Evolutionary conservation across 2,113 vertebrate species (phyloP).

Genomic region (Serilophus lunatus): DNA sequence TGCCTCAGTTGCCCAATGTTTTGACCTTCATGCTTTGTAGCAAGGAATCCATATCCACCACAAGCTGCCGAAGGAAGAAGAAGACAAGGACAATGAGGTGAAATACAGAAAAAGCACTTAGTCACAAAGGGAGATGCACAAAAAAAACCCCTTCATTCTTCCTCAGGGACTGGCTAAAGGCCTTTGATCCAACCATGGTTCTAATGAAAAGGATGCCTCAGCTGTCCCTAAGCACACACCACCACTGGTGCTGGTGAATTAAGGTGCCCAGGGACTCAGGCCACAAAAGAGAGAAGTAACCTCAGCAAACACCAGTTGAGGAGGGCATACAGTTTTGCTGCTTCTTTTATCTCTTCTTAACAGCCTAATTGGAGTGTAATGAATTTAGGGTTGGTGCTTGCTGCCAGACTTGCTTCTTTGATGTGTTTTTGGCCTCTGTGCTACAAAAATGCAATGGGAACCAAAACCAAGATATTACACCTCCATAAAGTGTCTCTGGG

Average conservation of each 20-base stretch:
- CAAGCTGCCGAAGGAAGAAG: neutral
- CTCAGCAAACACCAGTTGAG: conserved; percentile 37
- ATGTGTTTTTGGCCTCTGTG: conserved; percentile 61
- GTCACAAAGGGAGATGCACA: neutral
- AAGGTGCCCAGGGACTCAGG: neutral
- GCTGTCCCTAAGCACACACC: neutral
- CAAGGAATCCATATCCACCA: neutral
- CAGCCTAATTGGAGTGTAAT: conserved; percentile 59
- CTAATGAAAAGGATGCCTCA: neutral
- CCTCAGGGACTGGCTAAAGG: neutral
- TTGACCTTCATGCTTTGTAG: neutral
- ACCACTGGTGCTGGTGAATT: neutral
- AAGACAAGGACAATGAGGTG: neutral
- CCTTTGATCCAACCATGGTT: neutral
- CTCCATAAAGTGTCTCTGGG: conserved; percentile 68
- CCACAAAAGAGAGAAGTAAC: conserved; percentile 57
- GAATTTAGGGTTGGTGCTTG: conserved; percentile 19
- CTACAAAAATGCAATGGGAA: conserved; percentile 54
- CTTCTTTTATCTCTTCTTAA: conserved; percentile 67
- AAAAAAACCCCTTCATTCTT: neutral
- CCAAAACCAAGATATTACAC: conserved; percentile 65
- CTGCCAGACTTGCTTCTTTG: conserved; percentile 50
- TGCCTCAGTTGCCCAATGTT: neutral
- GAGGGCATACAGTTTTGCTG: conserved; percentile 38
- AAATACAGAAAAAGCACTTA: neutral